Conservation (phyloP, 2,797 vertebrate species). For the Fratercula arctica region DNA sequence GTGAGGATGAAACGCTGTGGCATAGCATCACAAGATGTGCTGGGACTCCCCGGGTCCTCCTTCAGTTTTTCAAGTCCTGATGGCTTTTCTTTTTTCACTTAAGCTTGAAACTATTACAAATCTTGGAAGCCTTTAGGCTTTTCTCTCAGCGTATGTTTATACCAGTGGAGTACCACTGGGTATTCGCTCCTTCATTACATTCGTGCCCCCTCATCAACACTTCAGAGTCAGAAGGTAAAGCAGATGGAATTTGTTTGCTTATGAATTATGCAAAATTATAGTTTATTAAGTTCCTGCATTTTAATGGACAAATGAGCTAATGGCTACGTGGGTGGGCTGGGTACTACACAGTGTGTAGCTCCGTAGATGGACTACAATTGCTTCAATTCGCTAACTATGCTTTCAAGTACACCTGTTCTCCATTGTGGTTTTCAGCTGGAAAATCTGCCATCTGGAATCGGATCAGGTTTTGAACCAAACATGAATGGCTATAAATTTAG, state of each 20-base stretch:
- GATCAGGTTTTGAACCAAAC: not conserved
- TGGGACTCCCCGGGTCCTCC: not conserved
- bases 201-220: conserved; percentile 11
- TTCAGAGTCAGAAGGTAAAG: conserved; percentile 41
- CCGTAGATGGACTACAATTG: not conserved
- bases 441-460: conserved; percentile 40
- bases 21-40: not conserved
- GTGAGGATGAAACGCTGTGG: not conserved
- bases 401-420: conserved; percentile 52
- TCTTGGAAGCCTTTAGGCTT: conserved; percentile 17
- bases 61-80: not conserved
- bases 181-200: not conserved
- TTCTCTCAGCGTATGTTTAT: conserved; percentile 38
- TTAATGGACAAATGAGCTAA: conserved; percentile 25
- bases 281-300: conserved; percentile 45
- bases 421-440: conserved; percentile 47
- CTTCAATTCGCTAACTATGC: not conserved
- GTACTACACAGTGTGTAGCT: not conserved
- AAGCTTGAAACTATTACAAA: not conserved
- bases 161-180: not conserved
- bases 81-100: not conserved
- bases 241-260: conserved; percentile 56
- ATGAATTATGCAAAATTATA: conserved; percentile 51
- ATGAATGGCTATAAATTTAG: conserved; percentile 1
- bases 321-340: not conserved